phyloP scores from a whole-genome alignment of 2,888 invertebrate species.

The Rhogogaster chlorosoma region DNA sequence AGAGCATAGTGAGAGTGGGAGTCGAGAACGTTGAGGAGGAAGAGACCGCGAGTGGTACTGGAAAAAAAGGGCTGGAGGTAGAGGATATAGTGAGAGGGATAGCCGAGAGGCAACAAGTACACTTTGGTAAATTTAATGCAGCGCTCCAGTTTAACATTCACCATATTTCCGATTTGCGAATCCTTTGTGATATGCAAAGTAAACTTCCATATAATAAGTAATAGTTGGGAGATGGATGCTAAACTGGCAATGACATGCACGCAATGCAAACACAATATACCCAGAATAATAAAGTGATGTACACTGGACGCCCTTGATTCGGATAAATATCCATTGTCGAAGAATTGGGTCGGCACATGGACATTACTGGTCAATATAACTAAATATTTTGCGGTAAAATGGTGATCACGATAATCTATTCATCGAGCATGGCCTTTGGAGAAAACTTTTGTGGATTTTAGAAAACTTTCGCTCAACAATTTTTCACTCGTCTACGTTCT shows the following conservation, averaged over 20 bases:
- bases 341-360: not conserved
- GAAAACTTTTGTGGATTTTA: not conserved
- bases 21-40: slow-evolving; percentile 41
- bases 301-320: not conserved
- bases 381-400: not conserved
- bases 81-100: slow-evolving; percentile 51
- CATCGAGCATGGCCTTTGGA: not conserved
- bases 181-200: not conserved
- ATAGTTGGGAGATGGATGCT: not conserved
- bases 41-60: slow-evolving; percentile 54
- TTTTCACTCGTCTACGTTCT: not conserved
- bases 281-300: not conserved
- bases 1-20: slow-evolving; percentile 57
- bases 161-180: not conserved
- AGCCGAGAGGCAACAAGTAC: slow-evolving; percentile 64
- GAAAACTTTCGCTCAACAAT: not conserved
- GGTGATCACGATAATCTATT: not conserved
- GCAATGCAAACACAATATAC: not conserved
- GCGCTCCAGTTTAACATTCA: not conserved
- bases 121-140: slow-evolving; percentile 58
- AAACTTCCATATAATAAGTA: not conserved
- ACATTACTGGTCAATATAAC: not conserved
- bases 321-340: not conserved
- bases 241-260: not conserved
- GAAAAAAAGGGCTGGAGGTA: slow-evolving; percentile 54